Percentiles rank a stretch among this genome's conserved stretches.
phyloP scores from a whole-genome alignment of 2,797 vertebrate genomes.

The Coendou prehensilis region DNA sequence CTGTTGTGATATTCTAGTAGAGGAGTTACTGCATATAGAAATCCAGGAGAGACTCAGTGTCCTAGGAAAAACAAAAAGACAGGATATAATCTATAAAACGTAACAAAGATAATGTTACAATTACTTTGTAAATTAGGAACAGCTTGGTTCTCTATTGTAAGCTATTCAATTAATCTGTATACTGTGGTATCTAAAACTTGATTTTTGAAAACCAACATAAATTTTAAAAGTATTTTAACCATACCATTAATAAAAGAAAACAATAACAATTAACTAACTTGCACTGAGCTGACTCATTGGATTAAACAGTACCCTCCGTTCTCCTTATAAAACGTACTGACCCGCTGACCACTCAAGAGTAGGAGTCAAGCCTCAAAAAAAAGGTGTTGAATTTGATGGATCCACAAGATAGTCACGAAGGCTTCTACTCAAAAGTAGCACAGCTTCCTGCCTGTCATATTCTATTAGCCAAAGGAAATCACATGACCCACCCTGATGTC shows the following conservation, averaged over 20 bases:
- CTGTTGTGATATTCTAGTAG: background rate
- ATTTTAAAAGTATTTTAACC: background rate
- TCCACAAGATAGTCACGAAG: background rate
- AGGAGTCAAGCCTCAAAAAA: background rate
- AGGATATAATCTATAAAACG: background rate
- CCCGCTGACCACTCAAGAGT: background rate
- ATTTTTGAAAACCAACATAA: slow-evolving; percentile 11
- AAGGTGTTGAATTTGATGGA: background rate
- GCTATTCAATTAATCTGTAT: background rate
- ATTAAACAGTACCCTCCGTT: background rate
- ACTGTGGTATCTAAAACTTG: background rate
- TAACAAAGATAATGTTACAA: background rate
- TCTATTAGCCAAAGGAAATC: background rate
- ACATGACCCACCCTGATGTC: background rate
- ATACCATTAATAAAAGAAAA: background rate
- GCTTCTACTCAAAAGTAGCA: background rate
- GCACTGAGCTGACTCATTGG: background rate
- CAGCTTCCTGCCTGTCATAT: background rate
- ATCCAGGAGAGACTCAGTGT: background rate
- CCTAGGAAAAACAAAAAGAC: background rate
- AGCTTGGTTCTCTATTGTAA: background rate
- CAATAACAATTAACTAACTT: background rate
- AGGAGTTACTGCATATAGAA: background rate
- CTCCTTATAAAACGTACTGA: background rate
- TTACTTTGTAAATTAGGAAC: background rate